These are phyloP conservation scores for Acrobasis consociella DNA, from an alignment of 2,888 invertebrate species.

Conservation along the genomic window DNA sequence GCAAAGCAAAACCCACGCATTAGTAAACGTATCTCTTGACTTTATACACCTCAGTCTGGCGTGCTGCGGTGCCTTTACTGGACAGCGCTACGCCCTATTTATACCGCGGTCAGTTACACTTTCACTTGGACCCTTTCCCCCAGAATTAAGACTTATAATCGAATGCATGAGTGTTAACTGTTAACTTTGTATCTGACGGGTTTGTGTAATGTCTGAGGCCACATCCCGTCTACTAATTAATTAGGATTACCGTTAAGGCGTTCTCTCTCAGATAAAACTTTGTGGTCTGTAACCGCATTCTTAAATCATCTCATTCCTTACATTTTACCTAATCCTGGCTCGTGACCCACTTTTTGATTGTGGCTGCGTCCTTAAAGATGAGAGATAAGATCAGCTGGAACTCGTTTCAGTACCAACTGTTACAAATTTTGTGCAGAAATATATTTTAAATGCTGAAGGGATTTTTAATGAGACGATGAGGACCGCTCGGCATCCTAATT, in stretches of 20 bases:
- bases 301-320: slow-evolving; percentile 59
- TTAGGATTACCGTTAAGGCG: slow-evolving; percentile 67
- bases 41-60: slow-evolving; percentile 25
- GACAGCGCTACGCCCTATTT: slow-evolving; percentile 22
- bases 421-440: slow-evolving; percentile 32
- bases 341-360: slow-evolving; percentile 54
- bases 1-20: slow-evolving; percentile 28
- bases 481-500: slow-evolving; percentile 13
- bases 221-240: slow-evolving; percentile 71
- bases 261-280: slow-evolving; percentile 66
- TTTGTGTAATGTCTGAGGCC: slow-evolving; percentile 56
- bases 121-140: background rate
- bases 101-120: slow-evolving; percentile 6
- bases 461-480: slow-evolving; percentile 24
- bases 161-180: slow-evolving; percentile 2
- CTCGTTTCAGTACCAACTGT: slow-evolving; percentile 35
- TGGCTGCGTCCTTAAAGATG: slow-evolving; percentile 51
- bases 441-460: slow-evolving; percentile 32
- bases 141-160: slow-evolving; percentile 18
- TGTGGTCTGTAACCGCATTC: slow-evolving; percentile 44
- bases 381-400: slow-evolving; percentile 49
- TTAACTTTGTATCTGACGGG: slow-evolving; percentile 40
- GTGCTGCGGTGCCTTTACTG: slow-evolving; percentile 22
- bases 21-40: slow-evolving; percentile 28
- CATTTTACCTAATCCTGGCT: slow-evolving; percentile 60